Conservation (phyloP, 2,797 vertebrate species). For the Glyptemys insculpta region DNA sequence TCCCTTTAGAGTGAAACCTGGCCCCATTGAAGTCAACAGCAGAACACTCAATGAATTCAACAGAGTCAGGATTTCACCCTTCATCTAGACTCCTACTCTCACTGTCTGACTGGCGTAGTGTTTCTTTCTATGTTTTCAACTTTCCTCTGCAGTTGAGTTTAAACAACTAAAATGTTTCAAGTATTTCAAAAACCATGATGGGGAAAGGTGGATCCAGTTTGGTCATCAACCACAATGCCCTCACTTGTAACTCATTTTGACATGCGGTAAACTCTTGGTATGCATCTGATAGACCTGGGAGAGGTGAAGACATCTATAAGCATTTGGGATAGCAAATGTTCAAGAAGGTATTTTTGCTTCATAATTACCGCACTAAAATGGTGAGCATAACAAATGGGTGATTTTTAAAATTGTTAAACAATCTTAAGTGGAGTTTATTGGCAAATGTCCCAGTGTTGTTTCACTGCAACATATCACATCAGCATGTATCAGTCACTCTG, state of each 20-base stretch:
- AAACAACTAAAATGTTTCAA: background rate
- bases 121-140: background rate
- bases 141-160: background rate
- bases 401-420: background rate
- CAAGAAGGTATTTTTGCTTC: background rate
- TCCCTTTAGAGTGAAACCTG: background rate
- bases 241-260: background rate
- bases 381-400: background rate
- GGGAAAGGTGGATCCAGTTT: background rate
- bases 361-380: slow-evolving; percentile 2
- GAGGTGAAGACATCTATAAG: background rate
- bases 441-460: background rate
- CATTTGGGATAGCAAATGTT: background rate
- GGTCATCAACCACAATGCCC: background rate
- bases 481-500: background rate
- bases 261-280: background rate
- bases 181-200: background rate
- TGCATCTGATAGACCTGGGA: background rate
- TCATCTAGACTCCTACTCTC: background rate
- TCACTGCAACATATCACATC: slow-evolving; percentile 9
- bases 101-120: background rate
- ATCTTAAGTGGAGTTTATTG: background rate
- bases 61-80: background rate
- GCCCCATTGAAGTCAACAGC: background rate
- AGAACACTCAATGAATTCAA: background rate